Conservation (phyloP, 53 echinoderm and acorn worm species). For the Pentamera pediparva region DNA sequence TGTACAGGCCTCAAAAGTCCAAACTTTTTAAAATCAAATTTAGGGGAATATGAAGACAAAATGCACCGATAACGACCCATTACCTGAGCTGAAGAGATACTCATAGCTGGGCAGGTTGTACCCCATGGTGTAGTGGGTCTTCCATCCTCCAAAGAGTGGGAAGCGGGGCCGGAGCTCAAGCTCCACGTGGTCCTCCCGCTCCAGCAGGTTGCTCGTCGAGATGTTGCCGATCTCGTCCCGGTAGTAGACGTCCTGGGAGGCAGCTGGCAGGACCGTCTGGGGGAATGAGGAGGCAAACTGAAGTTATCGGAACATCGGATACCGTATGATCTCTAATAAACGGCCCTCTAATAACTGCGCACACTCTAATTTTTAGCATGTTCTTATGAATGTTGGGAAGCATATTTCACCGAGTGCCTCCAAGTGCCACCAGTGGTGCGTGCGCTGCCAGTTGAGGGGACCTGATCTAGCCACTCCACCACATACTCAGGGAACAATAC, state of each 20-base stretch:
- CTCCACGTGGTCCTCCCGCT: slow-evolving; percentile 93
- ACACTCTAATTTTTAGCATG: no score
- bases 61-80: not conserved
- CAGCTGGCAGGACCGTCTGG: slow-evolving; percentile 92
- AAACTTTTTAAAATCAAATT: not conserved
- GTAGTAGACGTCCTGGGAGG: slow-evolving; percentile 95
- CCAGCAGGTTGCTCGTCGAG: slow-evolving; percentile 88
- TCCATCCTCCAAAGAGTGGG: slow-evolving; percentile 97
- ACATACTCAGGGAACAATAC: no score
- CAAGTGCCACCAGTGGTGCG: no score
- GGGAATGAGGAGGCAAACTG: not conserved
- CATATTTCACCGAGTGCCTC: no score
- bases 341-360: no score
- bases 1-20: no score
- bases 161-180: slow-evolving; percentile 86
- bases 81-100: slow-evolving; percentile 90
- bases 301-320: no score
- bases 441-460: no score
- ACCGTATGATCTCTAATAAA: no score
- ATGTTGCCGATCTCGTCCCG: slow-evolving; percentile 99
- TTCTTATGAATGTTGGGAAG: no score
- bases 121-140: slow-evolving; percentile 92
- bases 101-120: slow-evolving; percentile 98
- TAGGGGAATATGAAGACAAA: not conserved
- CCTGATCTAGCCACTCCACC: no score